phyloP scores from a whole-genome alignment of 1,140 invertebrate species.

The Zaprionus camerounensis region DNA sequence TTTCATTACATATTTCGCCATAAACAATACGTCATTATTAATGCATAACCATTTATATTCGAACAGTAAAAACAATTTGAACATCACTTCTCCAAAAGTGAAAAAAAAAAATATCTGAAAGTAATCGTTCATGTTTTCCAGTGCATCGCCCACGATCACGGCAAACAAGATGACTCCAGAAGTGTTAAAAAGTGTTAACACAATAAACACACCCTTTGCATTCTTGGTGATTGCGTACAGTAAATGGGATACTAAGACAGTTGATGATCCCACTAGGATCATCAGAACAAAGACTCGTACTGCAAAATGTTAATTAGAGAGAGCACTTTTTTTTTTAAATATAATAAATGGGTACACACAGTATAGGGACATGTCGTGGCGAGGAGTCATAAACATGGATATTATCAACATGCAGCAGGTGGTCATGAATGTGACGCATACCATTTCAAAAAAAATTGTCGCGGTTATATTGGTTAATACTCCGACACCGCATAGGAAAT shows the following conservation, averaged over 20 bases:
- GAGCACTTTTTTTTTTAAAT: neutral
- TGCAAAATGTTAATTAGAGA: constrained; percentile 6
- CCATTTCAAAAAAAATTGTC: neutral
- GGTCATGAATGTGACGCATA: neutral
- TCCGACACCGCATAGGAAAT: constrained; percentile 46
- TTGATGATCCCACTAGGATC: constrained; percentile 12
- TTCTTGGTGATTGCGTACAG: constrained; percentile 5
- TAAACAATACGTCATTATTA: constrained; percentile 37
- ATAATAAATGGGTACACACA: constrained; percentile 5
- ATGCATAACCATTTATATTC: constrained; percentile 32
- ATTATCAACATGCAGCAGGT: neutral
- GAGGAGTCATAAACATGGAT: constrained; percentile 25
- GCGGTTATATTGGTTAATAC: neutral
- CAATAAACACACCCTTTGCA: constrained; percentile 23
- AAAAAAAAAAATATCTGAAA: constrained; percentile 27
- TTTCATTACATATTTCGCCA: constrained; percentile 39
- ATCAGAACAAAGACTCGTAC: constrained; percentile 26
- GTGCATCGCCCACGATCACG: neutral
- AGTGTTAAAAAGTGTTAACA: constrained; percentile 10
- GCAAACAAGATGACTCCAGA: constrained; percentile 38
- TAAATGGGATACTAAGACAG: constrained; percentile 37
- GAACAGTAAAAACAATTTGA: constrained; percentile 43
- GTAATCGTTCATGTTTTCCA: neutral
- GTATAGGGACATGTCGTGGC: constrained; percentile 32
- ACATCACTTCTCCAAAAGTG: constrained; percentile 29